Evolutionary conservation across 53 echinoderm and acorn worm species (phyloP).

Genomic region (Temnopleurus reevesii): DNA sequence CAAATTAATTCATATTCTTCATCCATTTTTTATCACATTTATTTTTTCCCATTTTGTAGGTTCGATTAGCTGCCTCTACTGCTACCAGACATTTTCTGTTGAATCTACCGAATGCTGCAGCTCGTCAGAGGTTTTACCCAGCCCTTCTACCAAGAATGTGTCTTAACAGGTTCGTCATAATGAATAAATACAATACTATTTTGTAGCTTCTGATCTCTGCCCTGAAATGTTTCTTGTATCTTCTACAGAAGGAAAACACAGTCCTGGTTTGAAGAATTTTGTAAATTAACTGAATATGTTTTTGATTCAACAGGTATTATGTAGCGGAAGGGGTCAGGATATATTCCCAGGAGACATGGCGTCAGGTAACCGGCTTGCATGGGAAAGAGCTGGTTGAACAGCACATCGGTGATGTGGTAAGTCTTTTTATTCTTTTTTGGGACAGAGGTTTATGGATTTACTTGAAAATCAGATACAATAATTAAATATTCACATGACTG

Average conservation of each 20-base stretch:
- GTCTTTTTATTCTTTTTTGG: constrained; percentile 47
- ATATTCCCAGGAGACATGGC: constrained; percentile 94
- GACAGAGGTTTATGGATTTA: too few species aligned
- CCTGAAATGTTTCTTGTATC: too few species aligned
- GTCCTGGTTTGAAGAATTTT: too few species aligned
- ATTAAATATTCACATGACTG: too few species aligned
- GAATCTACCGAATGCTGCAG: constrained; percentile 65
- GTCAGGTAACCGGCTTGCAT: constrained; percentile 69
- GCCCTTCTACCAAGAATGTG: constrained; percentile 87
- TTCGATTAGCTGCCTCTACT: constrained; percentile 82
- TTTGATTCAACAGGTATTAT: constrained; percentile 73
- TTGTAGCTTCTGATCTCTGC: too few species aligned
- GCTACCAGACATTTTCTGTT: constrained; percentile 90
- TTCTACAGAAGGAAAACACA: too few species aligned
- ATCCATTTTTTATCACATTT: too few species aligned
- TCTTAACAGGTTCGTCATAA: constrained; percentile 78
- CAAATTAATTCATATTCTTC: too few species aligned
- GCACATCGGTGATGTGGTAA: constrained; percentile 80
- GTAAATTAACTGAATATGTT: too few species aligned
- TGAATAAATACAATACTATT: background rate
- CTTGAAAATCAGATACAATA: too few species aligned
- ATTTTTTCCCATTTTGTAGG: constrained; percentile 57
- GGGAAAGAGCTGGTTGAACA: constrained; percentile 84
- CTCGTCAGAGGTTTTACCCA: constrained; percentile 74
- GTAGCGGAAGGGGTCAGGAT: constrained; percentile 97